Conservation (phyloP, 1,140 invertebrate genomes). For the Zophobas morio region DNA sequence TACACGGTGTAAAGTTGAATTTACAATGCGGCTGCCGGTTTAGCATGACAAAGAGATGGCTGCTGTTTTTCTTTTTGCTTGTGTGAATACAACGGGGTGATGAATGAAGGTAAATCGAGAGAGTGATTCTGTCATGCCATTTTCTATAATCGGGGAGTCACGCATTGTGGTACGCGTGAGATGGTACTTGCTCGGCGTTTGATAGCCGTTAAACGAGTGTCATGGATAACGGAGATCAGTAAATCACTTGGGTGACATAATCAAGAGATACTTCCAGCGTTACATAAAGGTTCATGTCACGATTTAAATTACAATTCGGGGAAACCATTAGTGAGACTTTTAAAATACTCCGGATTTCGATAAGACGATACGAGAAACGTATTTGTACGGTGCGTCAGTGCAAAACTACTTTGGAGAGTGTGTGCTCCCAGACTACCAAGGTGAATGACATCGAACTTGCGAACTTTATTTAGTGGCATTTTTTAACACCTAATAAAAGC, state of each 20-base stretch:
- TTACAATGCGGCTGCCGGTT: not conserved
- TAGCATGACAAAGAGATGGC: constrained; percentile 6
- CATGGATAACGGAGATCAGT: constrained; percentile 53
- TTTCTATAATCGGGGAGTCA: constrained; percentile 42
- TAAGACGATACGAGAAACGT: constrained; percentile 45
- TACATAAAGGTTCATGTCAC: constrained; percentile 56
- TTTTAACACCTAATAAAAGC: too few relatives aligned
- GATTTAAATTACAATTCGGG: constrained; percentile 56
- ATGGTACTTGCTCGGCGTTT: constrained; percentile 54
- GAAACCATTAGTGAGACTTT: constrained; percentile 53
- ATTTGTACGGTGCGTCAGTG: constrained; percentile 40
- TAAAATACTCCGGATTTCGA: constrained; percentile 50
- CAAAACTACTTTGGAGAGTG: constrained; percentile 19
- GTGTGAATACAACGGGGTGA: constrained; percentile 10
- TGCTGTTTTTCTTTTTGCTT: not conserved
- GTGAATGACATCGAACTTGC: too few relatives aligned
- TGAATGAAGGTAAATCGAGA: constrained; percentile 10
- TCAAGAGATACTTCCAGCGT: constrained; percentile 54
- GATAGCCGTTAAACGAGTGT: constrained; percentile 60
- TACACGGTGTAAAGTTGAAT: constrained; percentile 15
- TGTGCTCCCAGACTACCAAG: not conserved
- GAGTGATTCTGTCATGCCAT: constrained; percentile 22
- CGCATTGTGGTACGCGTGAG: constrained; percentile 21
- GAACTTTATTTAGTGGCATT: too few relatives aligned
- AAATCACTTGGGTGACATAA: constrained; percentile 61